Conservation (phyloP, 2,113 vertebrate species). For the Sebastes schlegelii region DNA sequence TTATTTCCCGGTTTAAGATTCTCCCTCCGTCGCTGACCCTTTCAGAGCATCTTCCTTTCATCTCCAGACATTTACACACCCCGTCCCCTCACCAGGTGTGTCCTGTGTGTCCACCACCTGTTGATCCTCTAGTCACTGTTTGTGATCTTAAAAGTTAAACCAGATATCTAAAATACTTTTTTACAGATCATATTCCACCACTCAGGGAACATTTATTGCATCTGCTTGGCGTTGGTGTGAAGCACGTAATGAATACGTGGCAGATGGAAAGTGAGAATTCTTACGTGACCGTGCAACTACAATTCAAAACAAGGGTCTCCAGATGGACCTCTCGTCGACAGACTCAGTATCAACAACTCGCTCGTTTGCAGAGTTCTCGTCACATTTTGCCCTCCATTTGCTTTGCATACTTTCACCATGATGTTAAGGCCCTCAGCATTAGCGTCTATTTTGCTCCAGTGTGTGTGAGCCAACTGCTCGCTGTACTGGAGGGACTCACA, state of each 20-base stretch:
- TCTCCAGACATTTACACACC: background rate
- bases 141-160: background rate
- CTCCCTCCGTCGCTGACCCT: constrained; percentile 1
- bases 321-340: constrained; percentile 55
- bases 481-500: constrained; percentile 20
- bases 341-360: constrained; percentile 52
- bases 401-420: constrained; percentile 58
- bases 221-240: constrained; percentile 35
- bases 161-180: constrained; percentile 17
- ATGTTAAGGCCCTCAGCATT: constrained; percentile 51
- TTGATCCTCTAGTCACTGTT: background rate
- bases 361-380: constrained; percentile 33
- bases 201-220: constrained; percentile 6
- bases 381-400: constrained; percentile 44
- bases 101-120: background rate
- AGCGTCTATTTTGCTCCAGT: constrained; percentile 37
- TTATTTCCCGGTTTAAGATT: constrained; percentile 3
- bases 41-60: constrained; percentile 17
- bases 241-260: constrained; percentile 35
- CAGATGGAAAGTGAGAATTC: constrained; percentile 57
- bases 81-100: background rate
- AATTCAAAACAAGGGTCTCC: constrained; percentile 45
- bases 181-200: constrained; percentile 11
- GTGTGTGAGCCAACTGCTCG: constrained; percentile 40
- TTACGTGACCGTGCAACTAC: constrained; percentile 37